phyloP scores from a whole-genome alignment of 2,113 vertebrate genomes.

The Dipodomys stephensi region DNA sequence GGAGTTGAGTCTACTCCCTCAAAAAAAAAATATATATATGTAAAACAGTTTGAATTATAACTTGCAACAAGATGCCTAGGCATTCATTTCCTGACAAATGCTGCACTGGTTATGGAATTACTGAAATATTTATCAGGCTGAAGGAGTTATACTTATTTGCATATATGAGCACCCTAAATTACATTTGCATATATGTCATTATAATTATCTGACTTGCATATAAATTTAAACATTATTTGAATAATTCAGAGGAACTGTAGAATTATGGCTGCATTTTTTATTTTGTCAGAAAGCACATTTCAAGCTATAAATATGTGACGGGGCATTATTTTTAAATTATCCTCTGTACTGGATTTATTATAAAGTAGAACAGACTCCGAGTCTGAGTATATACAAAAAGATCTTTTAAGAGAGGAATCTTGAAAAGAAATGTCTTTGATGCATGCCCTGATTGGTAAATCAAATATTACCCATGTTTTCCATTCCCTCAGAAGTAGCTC shows the following conservation, averaged over 20 bases:
- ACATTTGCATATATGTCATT: slow-evolving; percentile 74
- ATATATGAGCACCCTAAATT: slow-evolving; percentile 66
- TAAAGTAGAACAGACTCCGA: neutral
- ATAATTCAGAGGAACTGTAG: neutral
- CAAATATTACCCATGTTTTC: neutral
- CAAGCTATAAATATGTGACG: neutral
- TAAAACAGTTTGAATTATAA: neutral
- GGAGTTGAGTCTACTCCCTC: neutral
- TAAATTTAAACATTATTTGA: slow-evolving; percentile 61
- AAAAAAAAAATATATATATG: neutral
- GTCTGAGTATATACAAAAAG: neutral
- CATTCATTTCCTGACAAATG: slow-evolving; percentile 43
- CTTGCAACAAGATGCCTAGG: neutral
- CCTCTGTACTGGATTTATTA: neutral
- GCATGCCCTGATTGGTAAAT: neutral
- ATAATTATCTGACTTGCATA: slow-evolving; percentile 65
- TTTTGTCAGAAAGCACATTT: neutral
- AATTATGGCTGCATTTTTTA: slow-evolving; percentile 11
- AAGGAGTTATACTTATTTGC: slow-evolving; percentile 54
- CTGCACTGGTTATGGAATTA: slow-evolving; percentile 27
- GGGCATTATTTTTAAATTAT: neutral
- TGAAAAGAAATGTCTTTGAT: too few species aligned
- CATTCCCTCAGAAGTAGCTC: neutral
- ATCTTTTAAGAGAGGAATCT: neutral
- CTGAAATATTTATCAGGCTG: slow-evolving; percentile 68